These are phyloP conservation scores for Synanthedon myopaeformis DNA, from an alignment of 2,888 invertebrate species.

Conservation along the genomic window DNA sequence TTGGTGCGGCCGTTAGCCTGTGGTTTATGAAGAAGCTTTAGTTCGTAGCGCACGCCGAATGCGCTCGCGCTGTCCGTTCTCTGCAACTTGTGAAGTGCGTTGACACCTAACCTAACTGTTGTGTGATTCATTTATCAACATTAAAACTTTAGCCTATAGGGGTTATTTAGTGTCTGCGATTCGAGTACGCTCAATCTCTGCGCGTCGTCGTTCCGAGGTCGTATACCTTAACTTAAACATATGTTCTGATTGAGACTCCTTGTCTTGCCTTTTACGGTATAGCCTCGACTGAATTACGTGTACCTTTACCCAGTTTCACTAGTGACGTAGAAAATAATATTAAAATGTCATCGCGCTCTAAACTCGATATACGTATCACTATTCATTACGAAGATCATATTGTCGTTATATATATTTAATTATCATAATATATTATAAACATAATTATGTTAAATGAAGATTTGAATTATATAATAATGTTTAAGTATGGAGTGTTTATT, in stretches of 20 bases:
- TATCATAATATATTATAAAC: no score
- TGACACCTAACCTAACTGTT: constrained; percentile 58
- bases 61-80: constrained; percentile 38
- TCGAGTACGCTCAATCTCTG: constrained; percentile 45
- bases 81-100: constrained; percentile 60
- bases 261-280: constrained; percentile 58
- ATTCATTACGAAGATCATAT: constrained; percentile 76
- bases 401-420: constrained; percentile 74
- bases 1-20: constrained; percentile 52
- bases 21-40: constrained; percentile 46
- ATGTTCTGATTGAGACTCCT: constrained; percentile 46
- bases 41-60: constrained; percentile 44
- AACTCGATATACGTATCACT: constrained; percentile 76
- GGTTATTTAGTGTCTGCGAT: constrained; percentile 42
- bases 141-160: constrained; percentile 30
- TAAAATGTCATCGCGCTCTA: constrained; percentile 74
- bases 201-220: constrained; percentile 28
- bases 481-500: no score
- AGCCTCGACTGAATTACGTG: constrained; percentile 52
- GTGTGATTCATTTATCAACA: constrained; percentile 57
- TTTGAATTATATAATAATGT: no score
- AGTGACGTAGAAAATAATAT: constrained; percentile 33
- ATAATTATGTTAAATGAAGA: no score
- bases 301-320: constrained; percentile 56
- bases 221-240: constrained; percentile 58